phyloP scores from a whole-genome alignment of 2,888 invertebrate species.

The Melanchra persicariae region DNA sequence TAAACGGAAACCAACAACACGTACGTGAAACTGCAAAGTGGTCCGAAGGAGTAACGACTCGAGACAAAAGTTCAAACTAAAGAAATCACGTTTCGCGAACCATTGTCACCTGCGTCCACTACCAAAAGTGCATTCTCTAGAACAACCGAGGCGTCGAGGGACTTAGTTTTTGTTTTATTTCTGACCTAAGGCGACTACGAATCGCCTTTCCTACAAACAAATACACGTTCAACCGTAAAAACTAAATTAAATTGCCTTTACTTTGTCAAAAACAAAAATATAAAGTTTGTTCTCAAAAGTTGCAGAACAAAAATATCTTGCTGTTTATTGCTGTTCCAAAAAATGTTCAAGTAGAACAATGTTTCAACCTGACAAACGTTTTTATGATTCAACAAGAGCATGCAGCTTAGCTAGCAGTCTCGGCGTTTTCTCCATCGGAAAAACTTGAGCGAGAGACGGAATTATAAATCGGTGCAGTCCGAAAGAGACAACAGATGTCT shows the following conservation, averaged over 20 bases:
- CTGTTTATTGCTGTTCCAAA: conserved; percentile 58
- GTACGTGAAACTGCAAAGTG: conserved; percentile 68
- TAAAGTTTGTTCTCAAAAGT: conserved; percentile 32
- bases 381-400: conserved; percentile 59
- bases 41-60: conserved; percentile 60
- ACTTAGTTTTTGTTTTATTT: conserved; percentile 55
- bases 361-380: conserved; percentile 61
- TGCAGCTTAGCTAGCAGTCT: conserved; percentile 59
- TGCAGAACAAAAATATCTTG: conserved; percentile 37
- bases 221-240: conserved; percentile 53
- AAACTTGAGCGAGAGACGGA: conserved; percentile 65
- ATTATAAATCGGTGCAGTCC: conserved; percentile 64
- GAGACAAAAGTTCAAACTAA: conserved; percentile 69
- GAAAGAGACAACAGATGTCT: conserved; percentile 75
- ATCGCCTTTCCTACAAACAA: conserved; percentile 59
- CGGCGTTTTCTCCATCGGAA: conserved; percentile 60
- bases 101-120: conserved; percentile 78
- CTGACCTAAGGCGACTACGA: conserved; percentile 42
- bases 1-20: conserved; percentile 55
- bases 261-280: conserved; percentile 46
- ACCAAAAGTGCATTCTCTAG: conserved; percentile 71
- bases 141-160: conserved; percentile 57
- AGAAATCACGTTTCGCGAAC: conserved; percentile 70
- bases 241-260: conserved; percentile 59
- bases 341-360: conserved; percentile 55